Percentiles rank a stretch among this genome's conserved stretches.
These are phyloP conservation scores for Falco biarmicus DNA, from an alignment of 2,797 vertebrate species.

Conservation along the genomic window DNA sequence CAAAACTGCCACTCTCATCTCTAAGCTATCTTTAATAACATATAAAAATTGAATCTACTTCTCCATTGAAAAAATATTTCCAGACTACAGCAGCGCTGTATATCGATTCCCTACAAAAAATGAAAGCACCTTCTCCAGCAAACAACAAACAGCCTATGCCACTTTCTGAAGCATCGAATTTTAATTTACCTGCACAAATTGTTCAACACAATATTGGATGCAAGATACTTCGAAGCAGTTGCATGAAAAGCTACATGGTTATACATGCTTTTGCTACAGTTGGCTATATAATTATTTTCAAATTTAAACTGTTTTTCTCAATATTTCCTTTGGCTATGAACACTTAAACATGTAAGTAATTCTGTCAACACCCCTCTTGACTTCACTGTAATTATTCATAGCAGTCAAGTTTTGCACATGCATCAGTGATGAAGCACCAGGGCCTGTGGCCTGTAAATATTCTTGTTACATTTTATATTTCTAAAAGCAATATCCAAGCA, in stretches of 20 bases:
- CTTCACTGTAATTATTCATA: background rate
- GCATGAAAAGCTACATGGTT: background rate
- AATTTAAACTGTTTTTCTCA: background rate
- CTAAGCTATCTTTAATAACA: background rate
- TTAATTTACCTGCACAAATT: background rate
- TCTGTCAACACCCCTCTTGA: slow-evolving; percentile 4
- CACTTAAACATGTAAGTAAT: background rate
- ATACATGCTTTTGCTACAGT: background rate
- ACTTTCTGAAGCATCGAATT: background rate
- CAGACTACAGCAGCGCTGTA: background rate
- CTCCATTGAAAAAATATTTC: background rate
- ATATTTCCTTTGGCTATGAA: background rate
- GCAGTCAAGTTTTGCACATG: background rate
- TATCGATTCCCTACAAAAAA: background rate
- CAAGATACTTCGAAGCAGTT: background rate
- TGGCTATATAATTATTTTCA: background rate
- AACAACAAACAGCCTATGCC: background rate
- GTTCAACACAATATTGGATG: background rate
- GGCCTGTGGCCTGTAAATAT: background rate
- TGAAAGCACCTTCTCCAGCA: background rate
- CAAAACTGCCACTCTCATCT: background rate
- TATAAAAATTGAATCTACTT: background rate
- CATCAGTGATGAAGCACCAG: background rate
- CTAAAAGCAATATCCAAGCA: background rate
- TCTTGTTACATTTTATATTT: background rate